Conservation (phyloP, 2,888 invertebrate species). For the Automeris io region DNA sequence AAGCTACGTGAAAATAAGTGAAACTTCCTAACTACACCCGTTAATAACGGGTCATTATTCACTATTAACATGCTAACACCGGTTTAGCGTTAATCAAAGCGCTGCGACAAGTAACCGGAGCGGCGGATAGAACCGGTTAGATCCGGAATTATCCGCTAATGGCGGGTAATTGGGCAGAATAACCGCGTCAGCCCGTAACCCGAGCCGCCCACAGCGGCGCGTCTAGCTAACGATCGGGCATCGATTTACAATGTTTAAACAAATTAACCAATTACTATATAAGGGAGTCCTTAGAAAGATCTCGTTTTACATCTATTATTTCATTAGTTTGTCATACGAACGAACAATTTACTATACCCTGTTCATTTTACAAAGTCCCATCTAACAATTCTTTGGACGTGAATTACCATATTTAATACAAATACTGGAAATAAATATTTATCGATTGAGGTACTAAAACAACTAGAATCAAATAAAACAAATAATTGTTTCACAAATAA, state of each 20-base stretch:
- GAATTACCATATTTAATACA: no score
- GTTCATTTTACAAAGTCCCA: no score
- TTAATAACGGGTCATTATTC: slow-evolving; percentile 5
- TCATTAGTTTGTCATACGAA: no score
- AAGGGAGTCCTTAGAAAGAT: slow-evolving; percentile 19
- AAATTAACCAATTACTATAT: slow-evolving; percentile 33
- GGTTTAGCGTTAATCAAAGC: slow-evolving; percentile 8
- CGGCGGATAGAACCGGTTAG: slow-evolving; percentile 27
- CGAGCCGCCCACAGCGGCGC: slow-evolving; percentile 24
- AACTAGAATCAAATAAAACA: no score
- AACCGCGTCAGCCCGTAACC: slow-evolving; percentile 48
- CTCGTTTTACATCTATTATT: slow-evolving; percentile 13
- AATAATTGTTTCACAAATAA: no score
- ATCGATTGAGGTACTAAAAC: no score
- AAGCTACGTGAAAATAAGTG: no score
- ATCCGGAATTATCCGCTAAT: slow-evolving; percentile 50
- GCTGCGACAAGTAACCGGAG: slow-evolving; percentile 31
- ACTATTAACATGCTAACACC: slow-evolving; percentile 8
- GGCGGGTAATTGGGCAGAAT: slow-evolving; percentile 63
- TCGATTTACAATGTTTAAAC: slow-evolving; percentile 41
- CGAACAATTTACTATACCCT: no score
- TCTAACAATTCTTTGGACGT: no score
- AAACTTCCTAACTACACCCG: no score
- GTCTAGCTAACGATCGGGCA: slow-evolving; percentile 28
- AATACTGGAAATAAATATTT: no score